These are phyloP conservation scores for Bradysia coprophila DNA, from an alignment of 1,140 invertebrate genomes.

Conservation along the genomic window DNA sequence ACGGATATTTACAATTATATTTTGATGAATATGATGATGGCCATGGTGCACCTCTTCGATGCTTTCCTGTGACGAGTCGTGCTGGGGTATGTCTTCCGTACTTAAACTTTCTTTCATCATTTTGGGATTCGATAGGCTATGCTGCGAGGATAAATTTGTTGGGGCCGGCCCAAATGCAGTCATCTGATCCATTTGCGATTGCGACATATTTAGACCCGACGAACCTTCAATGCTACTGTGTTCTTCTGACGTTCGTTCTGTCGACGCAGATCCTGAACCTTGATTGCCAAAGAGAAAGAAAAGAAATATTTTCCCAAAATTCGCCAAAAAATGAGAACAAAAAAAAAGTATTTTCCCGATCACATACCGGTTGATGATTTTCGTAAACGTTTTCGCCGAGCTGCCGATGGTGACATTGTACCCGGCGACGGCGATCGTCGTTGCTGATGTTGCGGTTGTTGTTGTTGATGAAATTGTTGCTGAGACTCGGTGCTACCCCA, in stretches of 20 bases:
- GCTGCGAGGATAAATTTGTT: slow-evolving; percentile 1
- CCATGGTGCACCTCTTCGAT: slow-evolving; percentile 18
- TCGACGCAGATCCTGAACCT: slow-evolving; percentile 21
- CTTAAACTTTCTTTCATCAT: slow-evolving; percentile 20
- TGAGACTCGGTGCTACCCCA: slow-evolving; percentile 22
- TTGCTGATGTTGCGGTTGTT: slow-evolving; percentile 16
- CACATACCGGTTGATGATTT: slow-evolving; percentile 46
- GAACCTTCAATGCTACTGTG: slow-evolving; percentile 23
- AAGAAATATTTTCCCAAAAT: background rate
- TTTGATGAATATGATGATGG: slow-evolving; percentile 22
- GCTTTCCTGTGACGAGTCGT: slow-evolving; percentile 13
- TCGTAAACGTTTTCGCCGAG: slow-evolving; percentile 39
- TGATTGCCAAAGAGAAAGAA: background rate
- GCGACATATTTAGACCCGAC: slow-evolving; percentile 14
- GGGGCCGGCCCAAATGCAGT: slow-evolving; percentile 12
- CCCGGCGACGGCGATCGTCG: slow-evolving; percentile 19
- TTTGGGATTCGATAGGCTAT: slow-evolving; percentile 10
- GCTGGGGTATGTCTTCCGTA: slow-evolving; percentile 16
- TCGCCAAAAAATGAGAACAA: background rate
- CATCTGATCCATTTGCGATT: slow-evolving; percentile 22
- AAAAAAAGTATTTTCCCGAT: background rate
- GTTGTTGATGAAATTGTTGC: slow-evolving; percentile 10
- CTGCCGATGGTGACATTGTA: slow-evolving; percentile 20
- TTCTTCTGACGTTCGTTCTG: slow-evolving; percentile 27
- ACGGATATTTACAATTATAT: slow-evolving; percentile 15